Percentiles rank a stretch among this genome's conserved stretches.
Conservation (phyloP, 1,140 invertebrate genomes). For the Octopus sinensis region DNA sequence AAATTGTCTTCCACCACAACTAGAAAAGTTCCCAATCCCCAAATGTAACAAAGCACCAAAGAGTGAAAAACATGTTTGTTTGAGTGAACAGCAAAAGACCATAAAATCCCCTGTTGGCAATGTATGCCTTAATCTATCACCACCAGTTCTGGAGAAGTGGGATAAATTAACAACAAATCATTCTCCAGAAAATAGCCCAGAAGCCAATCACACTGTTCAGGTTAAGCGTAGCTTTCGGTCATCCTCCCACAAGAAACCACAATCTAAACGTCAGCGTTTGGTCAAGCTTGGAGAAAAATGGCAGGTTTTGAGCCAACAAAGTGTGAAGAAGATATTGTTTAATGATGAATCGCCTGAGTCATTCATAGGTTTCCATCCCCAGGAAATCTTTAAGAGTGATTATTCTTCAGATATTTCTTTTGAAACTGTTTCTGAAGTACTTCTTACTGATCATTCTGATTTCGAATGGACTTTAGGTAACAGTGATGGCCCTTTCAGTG, state of each 20-base stretch:
- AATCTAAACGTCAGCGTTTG: neutral
- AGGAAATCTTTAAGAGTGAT: neutral
- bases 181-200: neutral
- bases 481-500: neutral
- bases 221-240: neutral
- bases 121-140: no score
- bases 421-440: neutral
- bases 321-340: neutral
- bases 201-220: neutral
- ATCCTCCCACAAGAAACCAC: neutral
- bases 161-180: no score
- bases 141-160: no score
- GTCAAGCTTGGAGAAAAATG: slow-evolving; percentile 2
- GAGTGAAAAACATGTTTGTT: no score
- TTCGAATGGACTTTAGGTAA: neutral
- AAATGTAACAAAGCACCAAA: no score
- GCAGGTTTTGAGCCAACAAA: neutral
- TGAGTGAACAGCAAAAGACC: no score
- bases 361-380: neutral
- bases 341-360: neutral
- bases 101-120: no score
- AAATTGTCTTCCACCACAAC: no score
- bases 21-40: no score
- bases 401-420: neutral
- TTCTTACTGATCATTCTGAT: neutral